Conservation (phyloP, 2,888 invertebrate species). For the Mimas tiliae region DNA sequence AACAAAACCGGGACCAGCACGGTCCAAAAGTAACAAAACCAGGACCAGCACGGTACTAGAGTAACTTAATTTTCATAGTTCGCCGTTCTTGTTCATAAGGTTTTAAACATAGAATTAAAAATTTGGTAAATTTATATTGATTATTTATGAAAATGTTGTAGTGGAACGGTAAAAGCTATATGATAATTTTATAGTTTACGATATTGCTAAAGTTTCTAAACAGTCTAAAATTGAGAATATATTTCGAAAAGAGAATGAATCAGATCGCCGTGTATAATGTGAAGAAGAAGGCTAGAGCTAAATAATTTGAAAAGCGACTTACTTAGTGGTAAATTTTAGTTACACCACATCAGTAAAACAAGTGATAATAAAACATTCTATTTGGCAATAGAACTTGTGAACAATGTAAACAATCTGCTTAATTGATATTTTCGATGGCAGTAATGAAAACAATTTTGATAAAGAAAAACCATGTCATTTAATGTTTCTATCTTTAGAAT, state of each 20-base stretch:
- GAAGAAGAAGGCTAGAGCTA: background rate
- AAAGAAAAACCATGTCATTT: too few species aligned
- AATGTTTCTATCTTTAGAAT: too few species aligned
- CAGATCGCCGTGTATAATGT: background rate
- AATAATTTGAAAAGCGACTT: background rate
- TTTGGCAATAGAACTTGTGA: background rate
- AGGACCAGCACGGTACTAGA: slow-evolving; percentile 2
- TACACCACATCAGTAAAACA: background rate
- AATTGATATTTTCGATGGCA: too few species aligned
- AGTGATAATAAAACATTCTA: background rate
- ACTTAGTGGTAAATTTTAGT: background rate
- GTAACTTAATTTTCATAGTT: too few species aligned
- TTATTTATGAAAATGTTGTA: too few species aligned
- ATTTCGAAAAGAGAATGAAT: background rate
- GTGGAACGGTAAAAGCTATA: too few species aligned
- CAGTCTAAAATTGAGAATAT: background rate
- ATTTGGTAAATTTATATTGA: too few species aligned
- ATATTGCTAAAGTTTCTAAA: too few species aligned
- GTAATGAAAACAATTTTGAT: too few species aligned
- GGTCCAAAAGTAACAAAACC: background rate
- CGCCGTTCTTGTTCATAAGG: too few species aligned
- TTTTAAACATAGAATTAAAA: too few species aligned
- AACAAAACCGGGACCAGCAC: background rate
- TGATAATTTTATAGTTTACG: too few species aligned
- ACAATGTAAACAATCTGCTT: background rate